A percentile compares a stretch with the other conserved stretches of the same genome.
These are phyloP conservation scores for Ovibos moschatus DNA, from an alignment of 2,113 vertebrate species.

Conservation along the genomic window DNA sequence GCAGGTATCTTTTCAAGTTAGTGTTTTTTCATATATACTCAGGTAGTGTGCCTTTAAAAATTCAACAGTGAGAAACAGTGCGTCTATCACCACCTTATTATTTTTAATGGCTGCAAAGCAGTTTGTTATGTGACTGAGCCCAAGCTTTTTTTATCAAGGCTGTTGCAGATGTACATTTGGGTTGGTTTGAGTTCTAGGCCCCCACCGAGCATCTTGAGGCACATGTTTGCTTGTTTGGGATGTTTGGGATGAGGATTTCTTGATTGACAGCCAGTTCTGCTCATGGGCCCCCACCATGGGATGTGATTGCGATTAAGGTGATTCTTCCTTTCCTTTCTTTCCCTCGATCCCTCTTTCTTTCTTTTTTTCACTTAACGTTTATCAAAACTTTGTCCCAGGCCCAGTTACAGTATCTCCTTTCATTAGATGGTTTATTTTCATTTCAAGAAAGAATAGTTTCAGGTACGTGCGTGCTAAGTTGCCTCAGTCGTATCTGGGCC, in stretches of 20 bases:
- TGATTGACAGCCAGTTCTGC: neutral
- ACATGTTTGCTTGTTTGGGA: neutral
- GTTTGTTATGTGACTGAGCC: neutral
- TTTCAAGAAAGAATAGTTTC: neutral
- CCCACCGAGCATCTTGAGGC: neutral
- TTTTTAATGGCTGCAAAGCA: neutral
- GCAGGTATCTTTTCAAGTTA: neutral
- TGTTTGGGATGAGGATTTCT: neutral
- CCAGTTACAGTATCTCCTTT: neutral
- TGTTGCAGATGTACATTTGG: neutral
- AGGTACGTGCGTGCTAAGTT: neutral
- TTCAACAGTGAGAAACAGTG: too few relatives aligned
- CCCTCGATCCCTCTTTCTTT: neutral
- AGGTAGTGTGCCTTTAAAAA: neutral
- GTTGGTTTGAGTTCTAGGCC: too few relatives aligned
- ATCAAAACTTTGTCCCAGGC: neutral
- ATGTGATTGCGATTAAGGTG: neutral
- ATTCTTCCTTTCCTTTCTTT: too few relatives aligned
- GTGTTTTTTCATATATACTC: neutral
- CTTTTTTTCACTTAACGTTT: neutral
- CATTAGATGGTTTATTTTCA: neutral
- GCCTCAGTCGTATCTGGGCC: neutral
- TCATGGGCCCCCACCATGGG: accelerated
- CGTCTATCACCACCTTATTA: neutral
- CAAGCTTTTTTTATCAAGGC: neutral